Percentiles rank a stretch among this genome's conserved stretches.
Evolutionary conservation across 23 tunicate genomes (phyloP).

Genomic region (Aplidium turbinatum): DNA sequence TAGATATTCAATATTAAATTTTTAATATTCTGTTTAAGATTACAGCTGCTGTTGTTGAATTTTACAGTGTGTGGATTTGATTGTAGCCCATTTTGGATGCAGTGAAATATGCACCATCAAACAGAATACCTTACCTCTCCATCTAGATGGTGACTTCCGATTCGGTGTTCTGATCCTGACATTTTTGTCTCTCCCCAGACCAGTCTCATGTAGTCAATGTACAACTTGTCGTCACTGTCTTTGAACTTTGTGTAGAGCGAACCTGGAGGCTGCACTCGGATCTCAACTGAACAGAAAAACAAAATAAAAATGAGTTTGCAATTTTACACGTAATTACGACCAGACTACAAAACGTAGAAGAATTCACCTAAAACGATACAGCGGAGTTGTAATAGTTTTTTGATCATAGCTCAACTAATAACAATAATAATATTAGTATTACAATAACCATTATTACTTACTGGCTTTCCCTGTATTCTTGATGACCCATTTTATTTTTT

Average conservation of each 20-base stretch:
- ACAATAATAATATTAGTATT: neutral
- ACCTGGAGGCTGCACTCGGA: neutral
- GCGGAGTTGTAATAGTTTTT: neutral
- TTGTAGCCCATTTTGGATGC: no score
- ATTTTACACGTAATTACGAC: no score
- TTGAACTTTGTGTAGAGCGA: slow-evolving; percentile 6
- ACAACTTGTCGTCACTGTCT: neutral
- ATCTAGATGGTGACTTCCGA: neutral
- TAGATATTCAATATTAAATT: no score
- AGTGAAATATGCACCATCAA: no score
- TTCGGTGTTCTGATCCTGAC: slow-evolving; percentile 27
- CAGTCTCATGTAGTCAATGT: slow-evolving; percentile 20
- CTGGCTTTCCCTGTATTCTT: slow-evolving; percentile 20
- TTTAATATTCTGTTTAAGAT: no score
- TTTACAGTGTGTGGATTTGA: no score
- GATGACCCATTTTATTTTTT: slow-evolving; percentile 19
- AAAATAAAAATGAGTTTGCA: neutral
- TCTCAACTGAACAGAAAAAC: slow-evolving; percentile 35
- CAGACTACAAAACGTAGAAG: neutral
- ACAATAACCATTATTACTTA: neutral
- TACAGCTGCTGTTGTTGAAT: no score
- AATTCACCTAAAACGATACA: no score
- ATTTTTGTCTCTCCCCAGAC: slow-evolving; percentile 5
- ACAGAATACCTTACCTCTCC: slow-evolving; percentile 55
- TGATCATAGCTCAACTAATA: neutral